These are phyloP conservation scores for Lithophane semibrunnea DNA, from an alignment of 2,888 invertebrate genomes.

Conservation along the genomic window DNA sequence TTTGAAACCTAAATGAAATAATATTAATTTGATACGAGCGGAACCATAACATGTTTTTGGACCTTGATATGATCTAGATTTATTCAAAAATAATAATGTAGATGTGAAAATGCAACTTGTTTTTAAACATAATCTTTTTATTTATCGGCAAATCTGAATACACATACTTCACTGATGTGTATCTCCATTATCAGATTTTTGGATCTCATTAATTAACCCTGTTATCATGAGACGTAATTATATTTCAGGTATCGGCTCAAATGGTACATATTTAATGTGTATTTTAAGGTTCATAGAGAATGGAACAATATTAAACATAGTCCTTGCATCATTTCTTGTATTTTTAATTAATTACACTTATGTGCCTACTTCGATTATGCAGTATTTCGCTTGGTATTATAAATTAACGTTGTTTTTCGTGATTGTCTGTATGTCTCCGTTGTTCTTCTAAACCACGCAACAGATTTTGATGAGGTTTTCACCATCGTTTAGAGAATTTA, in stretches of 20 bases:
- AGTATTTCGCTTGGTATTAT: neutral
- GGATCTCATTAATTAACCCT: conserved; percentile 1
- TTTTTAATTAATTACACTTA: conserved; percentile 12
- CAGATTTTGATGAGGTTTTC: too few relatives aligned
- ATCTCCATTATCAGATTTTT: conserved; percentile 13
- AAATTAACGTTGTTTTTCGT: too few relatives aligned
- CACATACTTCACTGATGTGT: neutral
- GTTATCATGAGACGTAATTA: conserved; percentile 2
- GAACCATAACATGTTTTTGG: neutral
- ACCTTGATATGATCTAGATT: neutral
- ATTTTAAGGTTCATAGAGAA: conserved; percentile 16
- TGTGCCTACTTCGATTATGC: neutral
- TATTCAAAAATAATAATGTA: neutral
- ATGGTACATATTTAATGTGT: neutral
- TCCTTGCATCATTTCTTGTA: conserved; percentile 12
- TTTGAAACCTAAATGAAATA: neutral
- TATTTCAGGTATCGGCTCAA: neutral
- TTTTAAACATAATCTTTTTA: neutral
- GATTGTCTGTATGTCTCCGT: too few relatives aligned
- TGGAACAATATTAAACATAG: conserved; percentile 1
- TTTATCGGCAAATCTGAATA: conserved; percentile 13
- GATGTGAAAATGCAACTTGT: neutral
- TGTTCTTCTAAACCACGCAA: too few relatives aligned
- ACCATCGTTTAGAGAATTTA: too few relatives aligned
- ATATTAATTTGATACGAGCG: neutral